Conservation (phyloP, 64 coral and sea anemone species). For the Pocillopora damicornis region DNA sequence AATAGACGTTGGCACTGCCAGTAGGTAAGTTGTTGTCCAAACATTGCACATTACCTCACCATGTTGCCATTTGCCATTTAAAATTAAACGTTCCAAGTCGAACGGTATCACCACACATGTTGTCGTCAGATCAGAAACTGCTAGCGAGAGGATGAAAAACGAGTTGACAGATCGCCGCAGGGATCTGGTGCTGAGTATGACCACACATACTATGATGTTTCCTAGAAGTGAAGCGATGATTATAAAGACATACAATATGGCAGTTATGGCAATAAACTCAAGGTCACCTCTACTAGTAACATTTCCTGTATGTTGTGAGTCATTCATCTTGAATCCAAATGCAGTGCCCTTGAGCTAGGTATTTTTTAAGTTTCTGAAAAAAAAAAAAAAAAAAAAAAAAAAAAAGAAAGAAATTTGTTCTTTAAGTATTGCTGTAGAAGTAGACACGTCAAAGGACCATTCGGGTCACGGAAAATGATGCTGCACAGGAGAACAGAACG, state of each 20-base stretch:
- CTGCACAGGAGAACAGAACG: too few relatives aligned
- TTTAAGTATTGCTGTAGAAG: background rate
- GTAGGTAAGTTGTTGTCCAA: conserved; percentile 4
- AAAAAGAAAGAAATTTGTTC: background rate
- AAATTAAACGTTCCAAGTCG: conserved; percentile 9
- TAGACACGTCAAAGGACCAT: too few relatives aligned
- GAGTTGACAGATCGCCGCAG: background rate
- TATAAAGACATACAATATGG: background rate
- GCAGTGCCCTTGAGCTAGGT: background rate
- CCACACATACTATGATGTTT: background rate
- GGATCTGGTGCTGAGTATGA: background rate
- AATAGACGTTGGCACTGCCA: conserved; percentile 25
- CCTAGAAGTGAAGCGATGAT: background rate
- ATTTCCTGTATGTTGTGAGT: background rate
- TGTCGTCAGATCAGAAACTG: conserved; percentile 26
- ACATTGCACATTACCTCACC: conserved; percentile 34
- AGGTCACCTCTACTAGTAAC: background rate
- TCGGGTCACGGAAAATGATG: too few relatives aligned
- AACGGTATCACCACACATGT: conserved; percentile 13
- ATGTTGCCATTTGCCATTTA: conserved; percentile 16
- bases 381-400: background rate
- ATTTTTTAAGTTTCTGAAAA: background rate
- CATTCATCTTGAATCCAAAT: background rate
- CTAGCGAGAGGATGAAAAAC: conserved; percentile 17
- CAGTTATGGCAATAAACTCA: background rate